Base-by-base conservation (phyloP, 2,113 vertebrate genomes). In the Pangasianodon hypophthalmus region DNA sequence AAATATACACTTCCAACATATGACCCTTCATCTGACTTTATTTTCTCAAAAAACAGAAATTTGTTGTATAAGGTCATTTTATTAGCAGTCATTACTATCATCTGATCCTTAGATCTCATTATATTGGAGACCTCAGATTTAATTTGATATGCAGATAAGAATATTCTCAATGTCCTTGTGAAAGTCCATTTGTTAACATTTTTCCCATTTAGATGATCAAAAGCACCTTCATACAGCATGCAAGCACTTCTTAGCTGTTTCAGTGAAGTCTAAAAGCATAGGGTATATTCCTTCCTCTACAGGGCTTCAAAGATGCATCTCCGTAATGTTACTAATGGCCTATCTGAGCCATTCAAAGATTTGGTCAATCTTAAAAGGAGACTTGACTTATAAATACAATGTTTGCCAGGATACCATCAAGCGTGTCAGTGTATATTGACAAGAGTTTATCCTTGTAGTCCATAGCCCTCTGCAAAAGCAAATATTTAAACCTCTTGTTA, bases 251-350 rank as follows among this genome's bases (percentile, higher is more conserved):
- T 29, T 24, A 56, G 32, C 58, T 24, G 29, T 21, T 85, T 50
- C 1, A 16, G 13, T 21, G 14, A 50, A n/a, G 14, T n/a, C 11
- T n/a, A 13, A 46, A 46, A 41, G 73, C 18, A 41, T 19, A 21
- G 41, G 41, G 60, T 37, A 41, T 41, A 41, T 37, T 18, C 14
- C 16, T 18, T 73, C 32, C 82, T 32, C 21, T 54, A 60, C 11
- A 60, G 10, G 18, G 32, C 54, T 83, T 83, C 37, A 84, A 60
- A 62, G 56, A 32, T 6, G 50, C 79, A 41, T 62, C 82, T 60
- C 82, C 18, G 37, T 32, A 58, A 84, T 84, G 24, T 84, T 37
- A 60, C 54, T 84, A 84, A 84, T 62, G 56, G 83, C 83, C 60
- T 41, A 48, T 85, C 58, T 19, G 37, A 58, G 64, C 41, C 5